Conservation (phyloP, 1,140 invertebrate genomes). For the Stegodyphus mimosarum region DNA sequence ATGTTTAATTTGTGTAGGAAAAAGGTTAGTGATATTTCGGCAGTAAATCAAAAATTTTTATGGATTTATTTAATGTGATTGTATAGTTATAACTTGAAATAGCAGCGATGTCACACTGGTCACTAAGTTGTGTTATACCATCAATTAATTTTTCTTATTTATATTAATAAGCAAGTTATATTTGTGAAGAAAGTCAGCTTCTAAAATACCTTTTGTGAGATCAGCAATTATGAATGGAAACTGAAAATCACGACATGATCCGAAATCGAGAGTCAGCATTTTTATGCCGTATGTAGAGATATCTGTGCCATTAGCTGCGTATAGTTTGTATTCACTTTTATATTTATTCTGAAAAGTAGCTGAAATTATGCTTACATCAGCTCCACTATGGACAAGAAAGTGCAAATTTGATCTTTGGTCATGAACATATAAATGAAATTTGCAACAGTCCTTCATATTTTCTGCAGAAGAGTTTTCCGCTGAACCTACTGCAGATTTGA, state of each 20-base stretch:
- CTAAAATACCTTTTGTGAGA: background rate
- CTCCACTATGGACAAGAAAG: no score
- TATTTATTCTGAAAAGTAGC: no score
- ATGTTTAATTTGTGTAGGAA: background rate
- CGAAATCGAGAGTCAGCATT: no score
- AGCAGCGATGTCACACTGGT: background rate
- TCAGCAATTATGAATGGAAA: background rate
- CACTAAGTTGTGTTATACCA: background rate
- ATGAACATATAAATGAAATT: no score
- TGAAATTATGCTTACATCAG: no score
- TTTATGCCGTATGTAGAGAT: no score
- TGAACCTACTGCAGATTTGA: no score
- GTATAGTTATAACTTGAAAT: background rate
- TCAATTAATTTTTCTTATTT: conserved; percentile 22
- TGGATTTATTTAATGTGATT: background rate
- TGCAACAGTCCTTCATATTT: no score
- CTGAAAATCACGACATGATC: background rate
- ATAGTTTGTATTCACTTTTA: no score
- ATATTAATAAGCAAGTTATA: conserved; percentile 15
- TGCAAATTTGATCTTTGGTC: no score
- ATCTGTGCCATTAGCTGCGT: no score
- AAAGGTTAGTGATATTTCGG: background rate
- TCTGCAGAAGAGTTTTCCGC: no score
- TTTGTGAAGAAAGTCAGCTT: conserved; percentile 18
- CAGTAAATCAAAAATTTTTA: background rate